Conservation (phyloP, 2,797 vertebrate genomes). For the Hydrophis major region DNA sequence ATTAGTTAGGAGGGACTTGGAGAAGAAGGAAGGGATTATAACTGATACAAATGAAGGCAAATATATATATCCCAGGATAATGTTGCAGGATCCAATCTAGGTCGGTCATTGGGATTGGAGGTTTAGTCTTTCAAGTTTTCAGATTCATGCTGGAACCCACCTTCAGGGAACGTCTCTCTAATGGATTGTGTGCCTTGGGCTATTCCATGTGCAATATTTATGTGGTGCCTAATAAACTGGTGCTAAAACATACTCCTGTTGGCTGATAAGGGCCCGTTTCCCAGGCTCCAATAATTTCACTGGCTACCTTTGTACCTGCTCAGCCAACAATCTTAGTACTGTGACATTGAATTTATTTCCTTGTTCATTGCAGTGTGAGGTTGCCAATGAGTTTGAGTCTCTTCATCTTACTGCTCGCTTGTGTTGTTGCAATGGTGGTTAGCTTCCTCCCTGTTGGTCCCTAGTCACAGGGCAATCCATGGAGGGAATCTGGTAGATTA, state of each 20-base stretch:
- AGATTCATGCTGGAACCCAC: neutral
- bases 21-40: neutral
- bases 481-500: neutral
- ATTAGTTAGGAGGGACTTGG: neutral
- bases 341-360: neutral
- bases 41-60: no score
- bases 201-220: no score
- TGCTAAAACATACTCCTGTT: no score
- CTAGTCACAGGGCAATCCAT: neutral
- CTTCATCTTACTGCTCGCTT: neutral
- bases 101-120: neutral
- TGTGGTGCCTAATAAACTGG: no score
- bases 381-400: neutral
- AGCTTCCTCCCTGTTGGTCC: neutral
- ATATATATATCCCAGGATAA: no score
- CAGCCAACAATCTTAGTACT: neutral
- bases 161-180: neutral
- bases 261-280: neutral
- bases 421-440: neutral
- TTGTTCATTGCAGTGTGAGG: neutral
- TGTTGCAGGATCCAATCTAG: no score
- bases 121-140: neutral
- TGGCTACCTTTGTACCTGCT: neutral
- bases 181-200: neutral
- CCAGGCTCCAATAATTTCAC: neutral